Base-by-base conservation (phyloP, 2,797 vertebrate species). In the Myotis pilosus region DNA sequence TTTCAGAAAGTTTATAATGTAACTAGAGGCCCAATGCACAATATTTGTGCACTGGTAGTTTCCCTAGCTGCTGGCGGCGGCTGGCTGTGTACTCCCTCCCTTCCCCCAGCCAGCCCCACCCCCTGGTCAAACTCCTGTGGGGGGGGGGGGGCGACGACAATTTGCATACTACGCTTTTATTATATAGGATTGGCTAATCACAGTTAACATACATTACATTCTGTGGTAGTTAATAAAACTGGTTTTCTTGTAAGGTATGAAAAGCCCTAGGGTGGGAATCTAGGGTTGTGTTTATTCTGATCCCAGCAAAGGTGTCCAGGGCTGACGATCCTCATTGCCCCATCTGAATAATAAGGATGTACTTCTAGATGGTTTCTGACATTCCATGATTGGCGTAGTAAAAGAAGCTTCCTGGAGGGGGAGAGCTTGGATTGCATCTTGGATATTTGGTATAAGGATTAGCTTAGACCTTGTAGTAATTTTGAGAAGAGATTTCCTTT, bases 391-490 rank as follows among this genome's bases (percentile, higher is more conserved):
- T 94, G 1, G 2, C 22, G 1, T 62, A 83, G n/a, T 84, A 69
- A 93, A 89, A 76, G 71, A 68, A 94, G 30, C 51, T 47, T 87
- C 38, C 4, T 60, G 25, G 23, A 71, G 19, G 57, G 79, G 30
- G 38, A 95, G 28, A 82, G 4, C 33, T 94, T 88, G 33, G 86
- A 47, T 66, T 96, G 57, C 33, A 82, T 88, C 62, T 75, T 92
- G 53, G 72, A 38, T 93, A 51, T 94, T 95, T 94, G 30, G n/a
- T 84, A 16, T 47, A 87, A 96, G 55, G 84, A 93, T 95, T 92
- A 82, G 41, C 19, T 87, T 90, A 86, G 72, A 86, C 17, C 68
- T 84, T 25, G 33, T 51, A 91, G 16, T 89, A 89, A 89, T 96
- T 87, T 74, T 55, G 15, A 90, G 23, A 72, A 94, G 36, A 90